Evolutionary conservation across 1,140 invertebrate genomes (phyloP).

Genomic region (Heliothis subflexa): DNA sequence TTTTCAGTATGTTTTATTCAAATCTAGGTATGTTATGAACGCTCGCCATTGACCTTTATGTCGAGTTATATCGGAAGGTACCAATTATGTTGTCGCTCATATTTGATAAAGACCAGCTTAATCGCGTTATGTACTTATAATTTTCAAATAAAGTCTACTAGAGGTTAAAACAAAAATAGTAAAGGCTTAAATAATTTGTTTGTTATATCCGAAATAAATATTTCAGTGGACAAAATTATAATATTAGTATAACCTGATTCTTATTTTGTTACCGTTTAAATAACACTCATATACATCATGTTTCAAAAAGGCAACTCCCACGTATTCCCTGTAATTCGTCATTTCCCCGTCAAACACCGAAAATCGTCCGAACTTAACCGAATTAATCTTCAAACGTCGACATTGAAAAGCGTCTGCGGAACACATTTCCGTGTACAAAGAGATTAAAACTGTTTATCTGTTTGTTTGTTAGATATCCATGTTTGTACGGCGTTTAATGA

Average conservation of each 20-base stretch:
- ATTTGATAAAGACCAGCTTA: no score
- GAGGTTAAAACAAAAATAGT: no score
- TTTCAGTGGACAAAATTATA: background rate
- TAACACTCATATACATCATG: background rate
- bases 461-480: constrained; percentile 64
- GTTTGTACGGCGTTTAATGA: constrained; percentile 68
- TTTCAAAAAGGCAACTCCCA: constrained; percentile 7
- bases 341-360: constrained; percentile 36
- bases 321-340: constrained; percentile 17
- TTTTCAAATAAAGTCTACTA: no score
- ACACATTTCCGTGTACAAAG: constrained; percentile 54
- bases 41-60: background rate
- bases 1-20: constrained; percentile 29
- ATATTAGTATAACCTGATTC: background rate
- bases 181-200: no score
- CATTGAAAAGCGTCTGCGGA: constrained; percentile 31
- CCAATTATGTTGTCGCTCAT: background rate
- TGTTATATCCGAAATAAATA: no score
- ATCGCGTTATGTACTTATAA: no score
- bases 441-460: constrained; percentile 69
- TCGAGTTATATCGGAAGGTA: background rate
- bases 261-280: background rate
- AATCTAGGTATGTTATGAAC: background rate
- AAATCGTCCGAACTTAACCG: constrained; percentile 33
- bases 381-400: constrained; percentile 36